Evolutionary conservation across 1,140 invertebrate genomes (phyloP), one percentile per base, ranked within the genome.

Genomic region (Drosophila punjabiensis): DNA sequence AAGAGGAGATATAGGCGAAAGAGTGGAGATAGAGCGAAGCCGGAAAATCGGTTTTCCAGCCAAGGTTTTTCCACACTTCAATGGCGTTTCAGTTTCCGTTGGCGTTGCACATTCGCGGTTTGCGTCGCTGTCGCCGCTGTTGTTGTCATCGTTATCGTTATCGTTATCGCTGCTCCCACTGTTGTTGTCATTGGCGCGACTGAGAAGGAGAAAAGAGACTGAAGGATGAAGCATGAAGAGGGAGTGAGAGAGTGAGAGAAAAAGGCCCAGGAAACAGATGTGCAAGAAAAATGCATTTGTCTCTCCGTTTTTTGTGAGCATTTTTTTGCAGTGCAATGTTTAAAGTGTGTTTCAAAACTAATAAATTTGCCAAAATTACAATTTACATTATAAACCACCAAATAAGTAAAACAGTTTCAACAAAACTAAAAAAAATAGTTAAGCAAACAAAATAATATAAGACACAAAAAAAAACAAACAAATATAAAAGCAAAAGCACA

Each of bases 1-100:
- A n/a, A 13, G 24, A 32, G 30, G 61, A 50, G n/a, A 28, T 35
- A 66, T 50, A 58, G 24, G 50, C 68, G 32, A 47, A 69, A 20
- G 35, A 41, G 33, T 55, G 50, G 39, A 32, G 53, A 66, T 59
- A 66, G 64, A 66, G 64, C 56, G 41, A 20, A 58, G 63, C 30
- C 39, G 65, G 50, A 65, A 71, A 69, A 53, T 53, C 65, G 64
- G 37, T 68, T 71, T 71, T 45, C 64, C 59, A 66, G 59, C 64
- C 64, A 61, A 62, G 45, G 48, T 53, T 78, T 88, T 88, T 84
- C 81, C 81, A 92, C 89, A 89, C 89, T 91, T 88, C 89, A 92
- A 91, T 92, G 82, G 81, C 85, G 87, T 71, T 80, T 91, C 84
- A 37, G 64, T 66, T 66, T 66, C 68, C 52, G 65, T 68, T 63